phyloP scores from a whole-genome alignment of 2,888 invertebrate genomes.

The Limnephilus lunatus region DNA sequence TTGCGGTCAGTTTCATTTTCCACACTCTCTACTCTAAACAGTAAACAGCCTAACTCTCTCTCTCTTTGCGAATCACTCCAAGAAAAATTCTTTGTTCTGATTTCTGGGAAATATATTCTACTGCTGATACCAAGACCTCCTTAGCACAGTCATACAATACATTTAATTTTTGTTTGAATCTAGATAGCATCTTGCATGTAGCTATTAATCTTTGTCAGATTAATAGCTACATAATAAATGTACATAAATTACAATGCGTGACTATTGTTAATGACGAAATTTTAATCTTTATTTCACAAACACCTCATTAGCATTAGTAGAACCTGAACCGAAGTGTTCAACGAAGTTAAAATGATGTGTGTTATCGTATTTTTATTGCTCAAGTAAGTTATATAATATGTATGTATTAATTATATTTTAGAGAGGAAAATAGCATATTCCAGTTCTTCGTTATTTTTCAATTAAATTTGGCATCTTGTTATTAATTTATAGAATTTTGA shows the following conservation, averaged over 20 bases:
- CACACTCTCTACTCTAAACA: background rate
- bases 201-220: no score
- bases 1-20: conserved; percentile 41
- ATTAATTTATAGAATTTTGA: no score
- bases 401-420: background rate
- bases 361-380: background rate
- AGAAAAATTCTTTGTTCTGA: conserved; percentile 16
- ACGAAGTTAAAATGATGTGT: background rate
- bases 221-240: no score
- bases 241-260: no score
- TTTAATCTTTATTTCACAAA: background rate
- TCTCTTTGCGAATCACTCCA: conserved; percentile 10
- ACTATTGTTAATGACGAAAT: background rate
- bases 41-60: background rate
- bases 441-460: background rate
- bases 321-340: background rate
- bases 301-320: background rate
- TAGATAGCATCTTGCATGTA: background rate
- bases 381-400: background rate
- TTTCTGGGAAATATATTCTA: background rate
- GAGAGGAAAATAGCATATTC: background rate
- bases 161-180: background rate
- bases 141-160: background rate
- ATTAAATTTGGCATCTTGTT: background rate
- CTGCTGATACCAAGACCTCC: background rate